Evolutionary conservation across 92 coral and sea anemone genomes (phyloP).

Genomic region (Muricea muricata): DNA sequence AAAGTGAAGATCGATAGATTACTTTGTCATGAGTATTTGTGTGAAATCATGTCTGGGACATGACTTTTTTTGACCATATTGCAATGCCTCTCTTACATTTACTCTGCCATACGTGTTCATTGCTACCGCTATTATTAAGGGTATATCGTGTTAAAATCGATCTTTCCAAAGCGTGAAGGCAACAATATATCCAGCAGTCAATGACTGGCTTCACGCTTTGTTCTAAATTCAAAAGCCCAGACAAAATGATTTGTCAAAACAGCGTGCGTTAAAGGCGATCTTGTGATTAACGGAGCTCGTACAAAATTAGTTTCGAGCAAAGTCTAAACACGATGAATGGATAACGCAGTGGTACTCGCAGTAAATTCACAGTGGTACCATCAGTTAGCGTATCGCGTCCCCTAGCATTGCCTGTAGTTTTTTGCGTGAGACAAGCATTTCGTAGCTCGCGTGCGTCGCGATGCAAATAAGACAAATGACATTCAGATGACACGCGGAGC

Average conservation of each 20-base stretch:
- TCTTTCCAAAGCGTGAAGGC: neutral
- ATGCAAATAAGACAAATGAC: neutral
- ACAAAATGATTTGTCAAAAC: neutral
- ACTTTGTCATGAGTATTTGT: too few relatives aligned
- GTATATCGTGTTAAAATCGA: neutral
- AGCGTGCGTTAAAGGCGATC: neutral
- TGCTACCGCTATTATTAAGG: neutral
- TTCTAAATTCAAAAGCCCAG: neutral
- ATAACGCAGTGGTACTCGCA: neutral
- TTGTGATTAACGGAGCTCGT: neutral
- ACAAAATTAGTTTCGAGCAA: neutral
- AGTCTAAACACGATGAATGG: neutral
- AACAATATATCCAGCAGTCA: neutral
- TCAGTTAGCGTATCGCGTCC: neutral
- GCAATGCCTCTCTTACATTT: too few relatives aligned
- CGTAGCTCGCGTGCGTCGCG: neutral
- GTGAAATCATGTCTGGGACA: too few relatives aligned
- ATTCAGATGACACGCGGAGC: neutral
- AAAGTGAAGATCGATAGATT: too few relatives aligned
- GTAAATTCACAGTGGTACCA: neutral
- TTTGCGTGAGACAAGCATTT: neutral
- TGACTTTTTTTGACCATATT: too few relatives aligned
- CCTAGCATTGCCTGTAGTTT: neutral
- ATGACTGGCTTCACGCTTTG: neutral
- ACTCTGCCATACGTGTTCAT: too few relatives aligned